A percentile compares a stretch with the other conserved stretches of the same genome.
Evolutionary conservation across 2,888 invertebrate genomes (phyloP).

Genomic region (Incurvaria masculella): DNA sequence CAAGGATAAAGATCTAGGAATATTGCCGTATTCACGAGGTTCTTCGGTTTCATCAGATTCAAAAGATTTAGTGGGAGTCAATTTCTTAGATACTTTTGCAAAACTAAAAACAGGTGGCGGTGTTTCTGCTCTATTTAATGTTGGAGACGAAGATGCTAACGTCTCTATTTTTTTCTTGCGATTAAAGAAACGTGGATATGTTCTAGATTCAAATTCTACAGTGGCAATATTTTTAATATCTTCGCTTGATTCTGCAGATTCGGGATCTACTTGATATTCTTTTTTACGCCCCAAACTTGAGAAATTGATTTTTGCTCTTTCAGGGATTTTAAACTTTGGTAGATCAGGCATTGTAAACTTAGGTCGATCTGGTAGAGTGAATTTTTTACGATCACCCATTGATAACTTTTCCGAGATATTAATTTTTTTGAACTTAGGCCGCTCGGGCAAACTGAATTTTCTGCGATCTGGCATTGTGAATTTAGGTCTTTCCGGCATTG

Average conservation of each 20-base stretch:
- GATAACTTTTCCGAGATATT: constrained; percentile 53
- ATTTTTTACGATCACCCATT: constrained; percentile 58
- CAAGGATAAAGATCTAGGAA: constrained; percentile 35
- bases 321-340: constrained; percentile 58
- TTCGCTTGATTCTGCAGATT: constrained; percentile 34
- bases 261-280: constrained; percentile 32
- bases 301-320: constrained; percentile 60
- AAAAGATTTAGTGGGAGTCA: constrained; percentile 44
- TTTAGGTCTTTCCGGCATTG: constrained; percentile 53
- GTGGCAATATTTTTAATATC: constrained; percentile 48
- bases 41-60: constrained; percentile 44
- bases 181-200: constrained; percentile 71
- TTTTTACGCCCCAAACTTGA: constrained; percentile 59
- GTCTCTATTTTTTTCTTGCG: constrained; percentile 43
- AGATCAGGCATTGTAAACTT: constrained; percentile 53
- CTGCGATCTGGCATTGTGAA: constrained; percentile 57
- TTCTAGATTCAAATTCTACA: constrained; percentile 71
- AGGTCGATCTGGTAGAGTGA: constrained; percentile 59
- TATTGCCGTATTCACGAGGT: constrained; percentile 48
- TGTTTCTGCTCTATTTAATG: constrained; percentile 52
- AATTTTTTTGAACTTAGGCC: constrained; percentile 51
- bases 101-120: constrained; percentile 63
- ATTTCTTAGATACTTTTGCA: constrained; percentile 61
- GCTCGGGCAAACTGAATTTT: constrained; percentile 63
- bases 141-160: constrained; percentile 54